These are phyloP conservation scores for Aphidius gifuensis DNA, from an alignment of 1,140 invertebrate species.

Conservation along the genomic window DNA sequence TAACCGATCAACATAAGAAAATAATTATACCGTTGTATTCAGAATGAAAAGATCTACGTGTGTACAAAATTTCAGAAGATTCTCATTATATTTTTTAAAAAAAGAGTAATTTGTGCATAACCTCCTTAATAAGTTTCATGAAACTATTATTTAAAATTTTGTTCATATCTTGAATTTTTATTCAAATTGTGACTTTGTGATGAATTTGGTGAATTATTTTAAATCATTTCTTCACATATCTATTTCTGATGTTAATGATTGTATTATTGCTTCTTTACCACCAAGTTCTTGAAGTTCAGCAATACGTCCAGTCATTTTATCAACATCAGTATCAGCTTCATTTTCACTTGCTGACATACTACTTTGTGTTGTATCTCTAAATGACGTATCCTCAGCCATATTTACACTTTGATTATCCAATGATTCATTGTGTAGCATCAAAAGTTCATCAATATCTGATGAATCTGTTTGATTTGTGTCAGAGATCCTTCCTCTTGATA, in stretches of 20 bases:
- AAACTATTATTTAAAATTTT: too few species aligned
- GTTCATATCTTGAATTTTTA: too few species aligned
- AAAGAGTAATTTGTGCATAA: too few species aligned
- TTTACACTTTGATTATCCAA: slow-evolving; percentile 28
- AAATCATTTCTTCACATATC: slow-evolving; percentile 41
- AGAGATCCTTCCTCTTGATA: slow-evolving; percentile 17
- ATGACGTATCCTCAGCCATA: slow-evolving; percentile 36
- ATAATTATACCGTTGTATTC: too few species aligned
- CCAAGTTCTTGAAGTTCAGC: slow-evolving; percentile 46
- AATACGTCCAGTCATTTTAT: slow-evolving; percentile 47
- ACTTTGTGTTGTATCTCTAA: slow-evolving; percentile 41
- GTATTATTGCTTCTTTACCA: slow-evolving; percentile 46
- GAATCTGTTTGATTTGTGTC: slow-evolving; percentile 23
- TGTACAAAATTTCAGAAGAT: too few species aligned
- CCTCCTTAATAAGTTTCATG: too few species aligned
- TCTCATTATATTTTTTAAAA: too few species aligned
- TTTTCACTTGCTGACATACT: slow-evolving; percentile 51
- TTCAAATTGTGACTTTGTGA: slow-evolving; percentile 42
- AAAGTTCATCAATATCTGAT: slow-evolving; percentile 37
- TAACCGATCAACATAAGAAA: too few species aligned
- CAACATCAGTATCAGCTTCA: slow-evolving; percentile 49
- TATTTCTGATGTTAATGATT: slow-evolving; percentile 46
- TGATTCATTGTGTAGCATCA: slow-evolving; percentile 34
- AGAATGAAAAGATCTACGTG: too few species aligned
- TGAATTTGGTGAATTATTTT: slow-evolving; percentile 44